phyloP scores from a whole-genome alignment of 1,140 invertebrate genomes.

The Zaprionus taronus region DNA sequence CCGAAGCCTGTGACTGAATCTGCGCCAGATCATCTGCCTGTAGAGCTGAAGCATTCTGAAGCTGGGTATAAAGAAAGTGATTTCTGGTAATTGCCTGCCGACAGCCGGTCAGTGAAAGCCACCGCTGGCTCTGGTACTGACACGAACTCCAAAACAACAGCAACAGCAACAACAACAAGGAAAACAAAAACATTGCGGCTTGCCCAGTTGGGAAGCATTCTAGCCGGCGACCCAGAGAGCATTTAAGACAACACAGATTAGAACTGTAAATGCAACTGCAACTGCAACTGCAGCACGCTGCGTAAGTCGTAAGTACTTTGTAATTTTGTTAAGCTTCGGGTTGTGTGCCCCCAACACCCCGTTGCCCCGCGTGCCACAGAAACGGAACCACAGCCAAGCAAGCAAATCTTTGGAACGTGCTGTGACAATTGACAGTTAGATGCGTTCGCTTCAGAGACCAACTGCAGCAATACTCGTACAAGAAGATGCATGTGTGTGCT shows the following conservation, averaged over 20 bases:
- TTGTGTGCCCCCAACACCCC: constrained; percentile 42
- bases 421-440: constrained; percentile 74
- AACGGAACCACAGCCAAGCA: constrained; percentile 38
- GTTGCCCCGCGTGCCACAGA: constrained; percentile 23
- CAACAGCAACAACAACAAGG: neutral
- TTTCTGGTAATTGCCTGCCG: constrained; percentile 42
- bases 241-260: constrained; percentile 4
- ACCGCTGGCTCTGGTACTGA: constrained; percentile 42
- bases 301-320: constrained; percentile 40
- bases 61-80: constrained; percentile 65
- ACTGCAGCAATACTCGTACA: neutral
- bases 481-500: neutral
- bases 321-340: constrained; percentile 39
- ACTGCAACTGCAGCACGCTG: constrained; percentile 36
- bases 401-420: constrained; percentile 37
- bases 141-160: constrained; percentile 40
- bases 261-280: constrained; percentile 16
- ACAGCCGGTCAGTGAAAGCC: constrained; percentile 66
- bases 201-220: constrained; percentile 34
- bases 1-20: constrained; percentile 36
- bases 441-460: constrained; percentile 50
- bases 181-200: neutral
- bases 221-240: constrained; percentile 13
- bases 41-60: neutral
- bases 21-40: constrained; percentile 24